Conservation (phyloP, 2,113 vertebrate genomes). For the Pelecanoides urinatrix region DNA sequence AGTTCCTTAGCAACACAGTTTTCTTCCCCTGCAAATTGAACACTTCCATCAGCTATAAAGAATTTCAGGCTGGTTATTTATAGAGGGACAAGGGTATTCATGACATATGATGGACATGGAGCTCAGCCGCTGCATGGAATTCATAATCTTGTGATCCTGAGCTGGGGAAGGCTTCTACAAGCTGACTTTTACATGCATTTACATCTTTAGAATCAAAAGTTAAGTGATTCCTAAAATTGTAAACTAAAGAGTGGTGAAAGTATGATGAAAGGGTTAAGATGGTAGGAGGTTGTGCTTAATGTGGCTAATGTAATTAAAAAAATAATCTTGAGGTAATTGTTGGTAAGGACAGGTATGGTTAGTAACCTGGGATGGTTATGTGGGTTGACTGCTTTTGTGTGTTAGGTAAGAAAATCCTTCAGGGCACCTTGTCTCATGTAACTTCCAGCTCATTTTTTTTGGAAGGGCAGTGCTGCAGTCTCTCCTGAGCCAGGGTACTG, state of each 20-base stretch:
- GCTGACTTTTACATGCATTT: background rate
- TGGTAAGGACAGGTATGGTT: background rate
- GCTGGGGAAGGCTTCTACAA: background rate
- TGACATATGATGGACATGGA: constrained; percentile 4
- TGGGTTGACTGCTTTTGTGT: background rate
- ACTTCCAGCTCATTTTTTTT: background rate
- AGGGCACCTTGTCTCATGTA: background rate
- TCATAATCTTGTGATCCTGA: background rate
- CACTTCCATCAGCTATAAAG: constrained; percentile 16
- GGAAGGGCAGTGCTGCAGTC: background rate
- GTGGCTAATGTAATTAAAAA: background rate
- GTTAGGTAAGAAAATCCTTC: background rate
- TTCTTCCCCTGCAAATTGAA: constrained; percentile 26
- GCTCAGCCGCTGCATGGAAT: background rate
- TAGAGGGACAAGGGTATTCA: background rate
- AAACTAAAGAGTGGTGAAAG: background rate
- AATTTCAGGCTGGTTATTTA: background rate
- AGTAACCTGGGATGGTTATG: background rate
- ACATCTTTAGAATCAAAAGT: background rate
- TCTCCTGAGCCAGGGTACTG: background rate
- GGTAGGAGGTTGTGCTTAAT: background rate
- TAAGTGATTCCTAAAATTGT: background rate
- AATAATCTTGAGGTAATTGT: background rate
- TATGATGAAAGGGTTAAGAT: background rate
- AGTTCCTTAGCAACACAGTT: constrained; percentile 53